Base-by-base conservation (phyloP, 2,888 invertebrate species). In the Hyppa rectilinea region DNA sequence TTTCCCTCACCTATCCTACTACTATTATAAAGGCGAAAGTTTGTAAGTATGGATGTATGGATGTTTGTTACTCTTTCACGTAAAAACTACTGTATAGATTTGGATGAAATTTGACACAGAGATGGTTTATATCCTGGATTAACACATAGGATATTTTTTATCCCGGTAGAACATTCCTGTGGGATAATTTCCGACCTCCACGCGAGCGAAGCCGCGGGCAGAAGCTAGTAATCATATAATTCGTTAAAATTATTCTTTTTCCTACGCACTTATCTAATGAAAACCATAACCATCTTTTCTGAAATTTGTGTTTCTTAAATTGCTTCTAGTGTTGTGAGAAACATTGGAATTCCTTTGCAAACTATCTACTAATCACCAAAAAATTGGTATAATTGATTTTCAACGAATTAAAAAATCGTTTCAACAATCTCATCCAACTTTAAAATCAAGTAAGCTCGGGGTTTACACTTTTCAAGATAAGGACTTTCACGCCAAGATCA, bases 381-480 rank as follows among this genome's bases (percentile, higher is more conserved):
- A 6, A 2, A 36, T 34, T 0, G 2, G n/a, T 20, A 47, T 26
- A 29, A 26, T 12, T 34, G 4, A 29, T 66, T 26, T 23, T 45
- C 38, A 38, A 34, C 10, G 3, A 56, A 55, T 36, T 23, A 36
- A 53, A 29, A 61, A 2, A 26, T n/a, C 20, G 5, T 36, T 40
- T 60, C 20, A 26, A 4, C 5, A 43, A 66, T 49, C 29, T 49
- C 29, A 53, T 64, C 40, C 59, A 55, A 63, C 61, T 69, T 61
- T 58, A 50, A 56, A 69, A 50, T 40, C 65, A 50, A 65, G 40
- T 70, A 75, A 78, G 23, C 62, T 70, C 60, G 4, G 40, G 10
- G 45, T 67, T 77, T 77, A 63, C 49, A 20, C 0, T 60, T 45
- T 23, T 50, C 10, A 67, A 73, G 40, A 50, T 77, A 31, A 36